Conservation (phyloP, 2,888 invertebrate species). For the Pristionchus arcanus region DNA sequence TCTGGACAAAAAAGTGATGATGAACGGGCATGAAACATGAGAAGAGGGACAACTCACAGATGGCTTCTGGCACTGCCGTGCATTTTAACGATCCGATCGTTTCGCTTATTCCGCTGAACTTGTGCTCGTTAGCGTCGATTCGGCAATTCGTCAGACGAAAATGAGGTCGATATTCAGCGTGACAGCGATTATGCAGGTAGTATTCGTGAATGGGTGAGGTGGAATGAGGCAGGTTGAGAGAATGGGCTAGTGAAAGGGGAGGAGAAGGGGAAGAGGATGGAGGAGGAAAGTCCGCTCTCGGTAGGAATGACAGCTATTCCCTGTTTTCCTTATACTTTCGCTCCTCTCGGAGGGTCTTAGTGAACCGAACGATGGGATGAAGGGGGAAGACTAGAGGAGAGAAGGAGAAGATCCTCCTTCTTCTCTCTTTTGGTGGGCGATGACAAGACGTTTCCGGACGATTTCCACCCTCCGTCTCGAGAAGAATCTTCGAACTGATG, state of each 20-base stretch:
- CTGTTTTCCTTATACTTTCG: conserved; percentile 33
- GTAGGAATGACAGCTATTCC: not conserved
- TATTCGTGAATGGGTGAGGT: conserved; percentile 15
- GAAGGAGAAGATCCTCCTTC: not conserved
- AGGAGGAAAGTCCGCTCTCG: not conserved
- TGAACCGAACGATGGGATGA: not conserved
- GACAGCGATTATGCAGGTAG: conserved; percentile 35
- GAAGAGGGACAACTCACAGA: not conserved
- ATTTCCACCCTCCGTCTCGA: not conserved
- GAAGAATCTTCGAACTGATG: conserved; percentile 33
- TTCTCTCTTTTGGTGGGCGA: conserved; percentile 14
- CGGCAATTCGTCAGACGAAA: not conserved
- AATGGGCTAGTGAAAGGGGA: conserved; percentile 19
- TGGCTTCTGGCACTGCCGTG: conserved; percentile 35
- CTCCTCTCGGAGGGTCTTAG: conserved; percentile 25
- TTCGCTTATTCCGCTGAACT: not conserved
- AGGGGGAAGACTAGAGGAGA: not conserved
- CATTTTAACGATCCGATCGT: not conserved
- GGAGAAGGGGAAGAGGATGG: conserved; percentile 7
- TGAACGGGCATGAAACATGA: not conserved
- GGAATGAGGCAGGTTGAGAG: conserved; percentile 34
- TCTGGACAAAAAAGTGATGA: not conserved
- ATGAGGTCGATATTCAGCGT: conserved; percentile 11
- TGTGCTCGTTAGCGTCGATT: conserved; percentile 10
- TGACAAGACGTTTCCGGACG: conserved; percentile 40